Conservation (phyloP, 2,888 invertebrate genomes). For the Drosophila prostipennis region DNA sequence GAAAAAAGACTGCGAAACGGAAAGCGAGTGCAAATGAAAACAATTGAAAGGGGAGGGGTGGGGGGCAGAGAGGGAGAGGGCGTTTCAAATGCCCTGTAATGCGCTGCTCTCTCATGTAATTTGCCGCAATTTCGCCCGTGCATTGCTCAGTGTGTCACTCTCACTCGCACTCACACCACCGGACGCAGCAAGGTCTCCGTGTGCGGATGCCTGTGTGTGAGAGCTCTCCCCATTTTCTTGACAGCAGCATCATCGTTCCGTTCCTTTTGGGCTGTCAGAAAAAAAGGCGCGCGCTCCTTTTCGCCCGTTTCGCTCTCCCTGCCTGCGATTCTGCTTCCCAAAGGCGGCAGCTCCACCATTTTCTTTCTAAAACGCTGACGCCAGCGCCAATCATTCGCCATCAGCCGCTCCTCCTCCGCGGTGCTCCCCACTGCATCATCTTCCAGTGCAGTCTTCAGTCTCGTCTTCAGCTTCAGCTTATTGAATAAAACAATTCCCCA, state of each 20-base stretch:
- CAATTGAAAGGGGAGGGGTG: slow-evolving; percentile 56
- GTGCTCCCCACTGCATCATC: slow-evolving; percentile 47
- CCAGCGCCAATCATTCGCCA: slow-evolving; percentile 65
- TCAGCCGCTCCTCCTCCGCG: slow-evolving; percentile 52
- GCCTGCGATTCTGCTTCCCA: neutral
- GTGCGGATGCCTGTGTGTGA: neutral
- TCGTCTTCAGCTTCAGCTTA: slow-evolving; percentile 25
- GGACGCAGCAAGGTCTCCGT: slow-evolving; percentile 48
- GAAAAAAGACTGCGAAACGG: slow-evolving; percentile 46
- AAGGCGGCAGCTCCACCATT: slow-evolving; percentile 75
- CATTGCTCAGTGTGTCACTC: slow-evolving; percentile 56
- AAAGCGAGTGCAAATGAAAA: slow-evolving; percentile 71
- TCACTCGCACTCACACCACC: slow-evolving; percentile 28
- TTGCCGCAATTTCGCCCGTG: slow-evolving; percentile 74
- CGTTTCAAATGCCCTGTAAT: slow-evolving; percentile 59
- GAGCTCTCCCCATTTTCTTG: slow-evolving; percentile 45
- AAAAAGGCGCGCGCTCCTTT: slow-evolving; percentile 72
- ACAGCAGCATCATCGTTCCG: slow-evolving; percentile 34
- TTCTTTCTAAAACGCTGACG: slow-evolving; percentile 72
- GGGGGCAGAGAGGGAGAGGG: slow-evolving; percentile 12
- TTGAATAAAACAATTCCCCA: slow-evolving; percentile 35
- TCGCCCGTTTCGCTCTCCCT: slow-evolving; percentile 40
- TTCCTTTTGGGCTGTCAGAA: slow-evolving; percentile 48
- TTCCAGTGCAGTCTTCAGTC: slow-evolving; percentile 36
- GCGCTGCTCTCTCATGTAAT: slow-evolving; percentile 66